Percentiles rank a stretch among this genome's conserved stretches.
Conservation (phyloP, 2,113 vertebrate genomes). For the Okapia johnstoni region DNA sequence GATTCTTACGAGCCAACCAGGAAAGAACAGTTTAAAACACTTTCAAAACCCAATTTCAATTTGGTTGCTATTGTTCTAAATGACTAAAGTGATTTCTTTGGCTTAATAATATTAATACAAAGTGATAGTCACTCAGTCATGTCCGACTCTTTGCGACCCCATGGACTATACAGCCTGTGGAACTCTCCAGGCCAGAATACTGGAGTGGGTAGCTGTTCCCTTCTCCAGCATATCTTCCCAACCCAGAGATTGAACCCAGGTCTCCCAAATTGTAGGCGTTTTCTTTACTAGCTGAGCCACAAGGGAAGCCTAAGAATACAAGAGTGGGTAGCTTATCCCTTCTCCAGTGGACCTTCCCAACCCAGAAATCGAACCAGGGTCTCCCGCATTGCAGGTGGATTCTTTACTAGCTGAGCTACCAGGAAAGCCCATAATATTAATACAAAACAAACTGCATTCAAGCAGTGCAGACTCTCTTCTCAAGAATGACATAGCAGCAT, state of each 20-base stretch:
- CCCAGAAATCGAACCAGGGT: fast-evolving
- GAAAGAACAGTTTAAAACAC: neutral
- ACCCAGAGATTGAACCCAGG: neutral
- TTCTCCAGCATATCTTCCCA: neutral
- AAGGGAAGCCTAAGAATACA: neutral
- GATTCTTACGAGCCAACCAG: neutral
- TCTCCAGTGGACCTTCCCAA: neutral
- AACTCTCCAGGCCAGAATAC: neutral
- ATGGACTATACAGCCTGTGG: neutral
- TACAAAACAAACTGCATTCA: neutral
- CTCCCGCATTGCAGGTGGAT: neutral
- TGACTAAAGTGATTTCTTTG: neutral
- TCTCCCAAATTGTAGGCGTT: neutral
- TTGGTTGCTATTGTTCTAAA: neutral
- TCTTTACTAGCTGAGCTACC: neutral
- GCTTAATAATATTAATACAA: neutral
- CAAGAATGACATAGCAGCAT: neutral
- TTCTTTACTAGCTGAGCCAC: neutral
- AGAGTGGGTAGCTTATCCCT: neutral
- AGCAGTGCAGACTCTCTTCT: neutral
- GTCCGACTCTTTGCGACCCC: neutral
- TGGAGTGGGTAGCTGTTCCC: neutral
- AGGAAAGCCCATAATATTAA: neutral
- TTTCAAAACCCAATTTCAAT: slow-evolving; percentile 4
- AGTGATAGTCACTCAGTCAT: neutral